Base-by-base conservation (phyloP, 2,888 invertebrate species). In the Rhodophaea formosa region DNA sequence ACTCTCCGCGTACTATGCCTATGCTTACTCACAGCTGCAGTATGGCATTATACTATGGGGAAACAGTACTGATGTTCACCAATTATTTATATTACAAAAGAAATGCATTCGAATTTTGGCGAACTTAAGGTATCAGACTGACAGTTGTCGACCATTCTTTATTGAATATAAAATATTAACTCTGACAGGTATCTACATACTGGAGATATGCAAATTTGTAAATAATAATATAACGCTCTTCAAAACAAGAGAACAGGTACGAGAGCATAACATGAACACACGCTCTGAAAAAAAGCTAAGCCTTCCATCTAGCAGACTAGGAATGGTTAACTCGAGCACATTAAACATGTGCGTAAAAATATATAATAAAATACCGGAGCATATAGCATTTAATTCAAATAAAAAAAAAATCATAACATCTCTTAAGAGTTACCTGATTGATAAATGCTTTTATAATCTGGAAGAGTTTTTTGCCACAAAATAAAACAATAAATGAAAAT, bases 11-110 rank as follows among this genome's bases (percentile, higher is more conserved):
- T 47, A 47, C 23, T 47, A 47, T 23, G 47, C 47, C n/a, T 47
- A 47, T 29, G 47, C 47, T 12, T 23, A 47, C 29, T 47, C 47
- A 47, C 23, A 23, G 17, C 29, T 47, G n/a, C 23, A 29, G 30
- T 51, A 51, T 8, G 51, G 51, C 14, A 51, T 51, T n/a, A 51
- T 51, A 29, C 15, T 51, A 15, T 51, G 51, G 51, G 32, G 51
- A 15, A 51, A 51, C 32, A 51, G 51, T 51, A 32, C 47, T 17
- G 47, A 29, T 23, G 29, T 23, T 17, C 47, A 47, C 6, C 17
- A 47, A 10, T 7, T 42, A 2, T 42, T 42, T 7, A 10, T 12
- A 35, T 12, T 35, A 10, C 35, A 35, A 10, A 35, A 35, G 35
- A 35, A 35, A 35, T 35, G 35, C 35, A 35, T 35, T 35, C 8